Conservation (phyloP, 2,888 invertebrate species). For the Lapara coniferarum region DNA sequence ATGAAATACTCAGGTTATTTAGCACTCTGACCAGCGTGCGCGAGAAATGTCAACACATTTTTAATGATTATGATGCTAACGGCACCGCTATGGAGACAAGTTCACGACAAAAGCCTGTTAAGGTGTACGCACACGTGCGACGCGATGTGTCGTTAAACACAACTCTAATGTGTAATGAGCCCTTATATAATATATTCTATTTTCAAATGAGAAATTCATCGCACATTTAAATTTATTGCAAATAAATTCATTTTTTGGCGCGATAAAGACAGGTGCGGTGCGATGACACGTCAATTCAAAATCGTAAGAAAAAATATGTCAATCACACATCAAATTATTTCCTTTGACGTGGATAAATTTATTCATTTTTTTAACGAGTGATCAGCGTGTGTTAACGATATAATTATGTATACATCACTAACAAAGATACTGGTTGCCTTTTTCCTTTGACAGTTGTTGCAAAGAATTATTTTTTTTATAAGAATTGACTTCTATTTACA, state of each 20-base stretch:
- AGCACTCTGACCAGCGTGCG: background rate
- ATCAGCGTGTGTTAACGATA: conserved; percentile 37
- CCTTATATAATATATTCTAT: conserved; percentile 9
- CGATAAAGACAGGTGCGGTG: conserved; percentile 20
- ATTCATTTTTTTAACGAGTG: conserved; percentile 54
- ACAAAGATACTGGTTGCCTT: conserved; percentile 34
- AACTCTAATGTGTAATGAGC: conserved; percentile 18
- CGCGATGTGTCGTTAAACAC: background rate
- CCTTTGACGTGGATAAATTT: conserved; percentile 46
- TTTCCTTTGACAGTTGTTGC: conserved; percentile 41
- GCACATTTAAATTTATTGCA: conserved; percentile 19
- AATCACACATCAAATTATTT: conserved; percentile 58
- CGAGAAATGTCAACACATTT: conserved; percentile 6
- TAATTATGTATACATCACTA: conserved; percentile 39
- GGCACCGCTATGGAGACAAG: background rate
- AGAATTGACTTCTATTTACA: conserved; percentile 37
- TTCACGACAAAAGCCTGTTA: background rate
- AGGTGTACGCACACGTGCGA: background rate
- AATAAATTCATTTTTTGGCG: conserved; percentile 27
- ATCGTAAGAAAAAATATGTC: conserved; percentile 45
- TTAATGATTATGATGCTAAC: background rate
- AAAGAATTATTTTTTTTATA: conserved; percentile 35
- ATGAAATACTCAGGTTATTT: background rate
- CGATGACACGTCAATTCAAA: conserved; percentile 8
- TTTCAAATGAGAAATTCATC: conserved; percentile 5